phyloP scores from a whole-genome alignment of 2,888 invertebrate genomes.

The Troglohyphantes excavatus region DNA sequence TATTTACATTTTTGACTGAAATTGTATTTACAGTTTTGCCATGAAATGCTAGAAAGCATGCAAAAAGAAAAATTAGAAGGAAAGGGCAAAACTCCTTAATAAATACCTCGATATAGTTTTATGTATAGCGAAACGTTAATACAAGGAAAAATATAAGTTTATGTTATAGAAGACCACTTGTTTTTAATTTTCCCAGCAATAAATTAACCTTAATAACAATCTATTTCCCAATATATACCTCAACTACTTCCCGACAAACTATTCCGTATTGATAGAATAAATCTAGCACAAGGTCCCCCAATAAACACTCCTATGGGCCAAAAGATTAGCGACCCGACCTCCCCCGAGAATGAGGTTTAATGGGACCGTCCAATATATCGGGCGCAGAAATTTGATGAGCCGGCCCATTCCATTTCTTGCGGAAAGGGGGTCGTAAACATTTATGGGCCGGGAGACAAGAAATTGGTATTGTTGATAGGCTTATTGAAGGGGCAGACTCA shows the following conservation, averaged over 20 bases:
- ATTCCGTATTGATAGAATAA: background rate
- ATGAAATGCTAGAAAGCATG: too few relatives aligned
- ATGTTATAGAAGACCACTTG: too few relatives aligned
- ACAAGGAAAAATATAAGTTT: too few relatives aligned
- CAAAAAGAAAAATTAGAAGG: too few relatives aligned
- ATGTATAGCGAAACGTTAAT: too few relatives aligned
- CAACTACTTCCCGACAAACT: background rate
- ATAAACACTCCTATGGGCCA: constrained; percentile 1
- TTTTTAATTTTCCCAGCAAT: too few relatives aligned
- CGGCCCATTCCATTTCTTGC: constrained; percentile 5
- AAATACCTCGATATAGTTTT: too few relatives aligned
- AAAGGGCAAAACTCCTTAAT: too few relatives aligned
- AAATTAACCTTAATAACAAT: too few relatives aligned
- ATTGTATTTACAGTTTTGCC: too few relatives aligned
- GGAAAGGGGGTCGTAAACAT: constrained; percentile 56
- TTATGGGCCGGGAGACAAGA: constrained; percentile 63
- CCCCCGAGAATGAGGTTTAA: constrained; percentile 33
- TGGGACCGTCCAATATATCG: constrained; percentile 40
- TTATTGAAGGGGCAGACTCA: constrained; percentile 29
- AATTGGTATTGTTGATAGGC: constrained; percentile 56
- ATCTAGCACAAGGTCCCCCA: background rate
- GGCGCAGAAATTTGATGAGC: constrained; percentile 56
- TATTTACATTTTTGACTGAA: too few relatives aligned
- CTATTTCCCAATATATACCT: too few relatives aligned
- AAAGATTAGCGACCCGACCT: constrained; percentile 27